Conservation (phyloP, 1,140 invertebrate genomes). For the Belonocnema kinseyi region DNA sequence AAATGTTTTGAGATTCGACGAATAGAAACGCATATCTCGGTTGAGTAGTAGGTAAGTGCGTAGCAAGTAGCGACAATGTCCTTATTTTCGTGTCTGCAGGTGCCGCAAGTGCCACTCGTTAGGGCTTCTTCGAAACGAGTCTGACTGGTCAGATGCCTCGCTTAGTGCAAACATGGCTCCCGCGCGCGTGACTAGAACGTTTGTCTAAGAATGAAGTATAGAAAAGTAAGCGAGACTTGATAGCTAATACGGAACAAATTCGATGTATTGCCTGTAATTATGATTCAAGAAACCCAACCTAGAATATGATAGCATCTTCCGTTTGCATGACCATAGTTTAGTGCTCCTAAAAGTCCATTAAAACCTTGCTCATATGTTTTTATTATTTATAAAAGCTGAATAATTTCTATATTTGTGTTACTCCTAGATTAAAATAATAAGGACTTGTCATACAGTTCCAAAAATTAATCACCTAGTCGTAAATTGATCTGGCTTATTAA, state of each 20-base stretch:
- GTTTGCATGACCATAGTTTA: too few relatives aligned
- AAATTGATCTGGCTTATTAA: too few relatives aligned
- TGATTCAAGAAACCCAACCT: conserved; percentile 6
- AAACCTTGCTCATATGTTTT: conserved; percentile 16
- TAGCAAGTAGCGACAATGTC: conserved; percentile 41
- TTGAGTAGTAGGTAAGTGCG: conserved; percentile 9
- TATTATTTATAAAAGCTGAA: too few relatives aligned
- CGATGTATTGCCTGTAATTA: conserved; percentile 49
- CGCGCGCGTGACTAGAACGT: conserved; percentile 37
- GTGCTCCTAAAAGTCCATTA: too few relatives aligned
- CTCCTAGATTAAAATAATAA: too few relatives aligned
- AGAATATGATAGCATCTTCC: too few relatives aligned
- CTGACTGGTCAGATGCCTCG: conserved; percentile 51
- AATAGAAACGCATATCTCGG: conserved; percentile 12
- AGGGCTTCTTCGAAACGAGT: conserved; percentile 59
- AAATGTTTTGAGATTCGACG: conserved; percentile 21
- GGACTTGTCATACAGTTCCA: too few relatives aligned
- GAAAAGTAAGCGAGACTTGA: conserved; percentile 54
- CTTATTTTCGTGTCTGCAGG: conserved; percentile 54
- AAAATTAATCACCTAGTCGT: too few relatives aligned
- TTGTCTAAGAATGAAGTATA: conserved; percentile 48
- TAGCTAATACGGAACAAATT: conserved; percentile 59
- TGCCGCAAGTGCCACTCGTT: conserved; percentile 55
- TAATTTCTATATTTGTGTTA: too few relatives aligned
- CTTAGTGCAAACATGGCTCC: conserved; percentile 53